Evolutionary conservation across 2,888 invertebrate species (phyloP).

Genomic region (Coremacera marginata): DNA sequence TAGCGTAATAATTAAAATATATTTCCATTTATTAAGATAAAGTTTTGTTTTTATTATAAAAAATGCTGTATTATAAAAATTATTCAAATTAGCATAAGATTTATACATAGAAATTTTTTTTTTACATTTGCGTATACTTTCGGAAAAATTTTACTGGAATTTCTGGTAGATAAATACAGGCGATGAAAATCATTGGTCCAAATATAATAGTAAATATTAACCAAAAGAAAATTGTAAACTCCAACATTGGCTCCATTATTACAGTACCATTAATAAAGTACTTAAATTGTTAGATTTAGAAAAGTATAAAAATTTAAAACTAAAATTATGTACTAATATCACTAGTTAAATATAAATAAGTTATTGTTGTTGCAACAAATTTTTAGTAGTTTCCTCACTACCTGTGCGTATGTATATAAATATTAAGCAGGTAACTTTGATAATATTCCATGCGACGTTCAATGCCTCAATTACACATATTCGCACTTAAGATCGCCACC

Average conservation of each 20-base stretch:
- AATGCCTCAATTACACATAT: not conserved
- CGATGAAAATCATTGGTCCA: slow-evolving; percentile 77
- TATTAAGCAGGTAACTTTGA: slow-evolving; percentile 51
- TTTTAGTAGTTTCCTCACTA: not conserved
- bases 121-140: slow-evolving; percentile 64
- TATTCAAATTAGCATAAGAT: too few species aligned
- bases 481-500: slow-evolving; percentile 55
- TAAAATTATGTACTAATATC: slow-evolving; percentile 57
- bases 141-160: slow-evolving; percentile 77
- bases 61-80: too few species aligned
- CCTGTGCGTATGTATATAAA: slow-evolving; percentile 4
- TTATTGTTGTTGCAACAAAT: slow-evolving; percentile 20
- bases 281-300: slow-evolving; percentile 21
- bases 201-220: slow-evolving; percentile 75
- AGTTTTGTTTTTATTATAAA: not conserved
- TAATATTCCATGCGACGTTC: slow-evolving; percentile 23
- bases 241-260: slow-evolving; percentile 57
- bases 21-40: not conserved
- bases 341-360: slow-evolving; percentile 49
- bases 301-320: slow-evolving; percentile 25
- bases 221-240: slow-evolving; percentile 71
- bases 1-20: not conserved
- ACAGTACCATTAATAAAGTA: too few species aligned
- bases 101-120: too few species aligned
- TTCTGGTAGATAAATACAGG: slow-evolving; percentile 76